Evolutionary conservation across 2,113 vertebrate species (phyloP).

Genomic region (Lasiurus cinereus): DNA sequence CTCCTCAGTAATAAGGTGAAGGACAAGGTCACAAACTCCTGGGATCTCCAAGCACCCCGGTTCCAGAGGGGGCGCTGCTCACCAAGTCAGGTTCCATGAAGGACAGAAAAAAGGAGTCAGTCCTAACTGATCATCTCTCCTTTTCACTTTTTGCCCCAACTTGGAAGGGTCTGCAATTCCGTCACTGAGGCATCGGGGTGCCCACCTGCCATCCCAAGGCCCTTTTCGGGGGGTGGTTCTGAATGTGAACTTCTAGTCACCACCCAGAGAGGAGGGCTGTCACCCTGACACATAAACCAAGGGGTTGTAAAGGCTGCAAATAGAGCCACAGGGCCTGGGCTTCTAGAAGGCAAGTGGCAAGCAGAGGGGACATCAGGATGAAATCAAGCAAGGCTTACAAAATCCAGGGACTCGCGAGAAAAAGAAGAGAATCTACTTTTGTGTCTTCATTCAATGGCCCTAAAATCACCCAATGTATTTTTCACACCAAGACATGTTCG

Average conservation of each 20-base stretch:
- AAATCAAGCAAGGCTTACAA: background rate
- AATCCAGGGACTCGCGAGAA: background rate
- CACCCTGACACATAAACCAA: fast-evolving
- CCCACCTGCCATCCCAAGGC: background rate
- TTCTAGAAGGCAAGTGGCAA: background rate
- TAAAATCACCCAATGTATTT: background rate
- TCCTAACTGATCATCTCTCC: background rate
- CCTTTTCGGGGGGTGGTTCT: background rate
- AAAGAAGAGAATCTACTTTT: background rate
- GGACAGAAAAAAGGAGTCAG: background rate
- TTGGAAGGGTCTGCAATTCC: background rate
- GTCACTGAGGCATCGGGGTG: too few relatives aligned
- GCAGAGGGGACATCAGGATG: background rate
- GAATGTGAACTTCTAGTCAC: background rate
- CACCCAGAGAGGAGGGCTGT: background rate
- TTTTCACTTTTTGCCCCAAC: background rate
- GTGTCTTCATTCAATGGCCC: background rate
- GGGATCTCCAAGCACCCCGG: background rate
- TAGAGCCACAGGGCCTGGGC: background rate
- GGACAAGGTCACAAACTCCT: background rate
- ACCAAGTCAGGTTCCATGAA: background rate
- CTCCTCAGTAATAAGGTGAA: background rate
- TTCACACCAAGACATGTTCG: background rate
- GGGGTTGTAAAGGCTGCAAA: background rate
- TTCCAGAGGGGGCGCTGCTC: background rate